Evolutionary conservation across 2,888 invertebrate genomes (phyloP), one percentile per base, ranked within the genome.

Genomic region (Campoplex capitator): DNA sequence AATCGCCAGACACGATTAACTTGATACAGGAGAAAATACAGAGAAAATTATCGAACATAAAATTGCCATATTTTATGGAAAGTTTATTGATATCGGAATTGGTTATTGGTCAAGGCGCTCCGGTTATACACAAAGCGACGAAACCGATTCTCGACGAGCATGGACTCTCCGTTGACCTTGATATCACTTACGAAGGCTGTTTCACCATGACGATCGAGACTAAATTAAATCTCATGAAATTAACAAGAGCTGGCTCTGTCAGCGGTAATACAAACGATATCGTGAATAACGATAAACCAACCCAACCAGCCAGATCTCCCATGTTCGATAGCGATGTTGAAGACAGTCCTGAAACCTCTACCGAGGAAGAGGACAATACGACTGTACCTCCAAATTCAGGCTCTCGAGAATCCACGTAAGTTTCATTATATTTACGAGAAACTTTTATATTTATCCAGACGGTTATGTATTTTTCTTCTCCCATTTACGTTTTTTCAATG

Each of bases 151-250:
- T 97, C 88, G 97, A 98, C 95, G 96, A 97, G 89, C 96, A 97
- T 92, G 99, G 99, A 56, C 95, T 98, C 81, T 99, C 99, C 98
- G 95, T 98, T 0, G 98, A 98, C 94, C 95, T 98, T 18, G 97
- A 98, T 92, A 94, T 98, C 84, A 96, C 96, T 3, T 98, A 98
- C 95, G 96, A 96, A 90, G 98, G 98, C 75, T 96, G 96, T 89
- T 96, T 98, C 65, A 96, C 96, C 88, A 97, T 98, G 96, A 97
- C 97, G 2, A 95, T 99, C 54, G 97, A 98, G 93, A 98, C 98
- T 2, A 98, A 98, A 94, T 95, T 98, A 90, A 98, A 98, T 95
- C 94, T 98, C 68, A 96, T 97, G 95, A 97, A 97, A 92, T 93
- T 97, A 84, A 96, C 95, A 3, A 92, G 92, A 85, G 89, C 93